phyloP scores from a whole-genome alignment of 2,888 invertebrate species.

The Polyommatus iphigenia region DNA sequence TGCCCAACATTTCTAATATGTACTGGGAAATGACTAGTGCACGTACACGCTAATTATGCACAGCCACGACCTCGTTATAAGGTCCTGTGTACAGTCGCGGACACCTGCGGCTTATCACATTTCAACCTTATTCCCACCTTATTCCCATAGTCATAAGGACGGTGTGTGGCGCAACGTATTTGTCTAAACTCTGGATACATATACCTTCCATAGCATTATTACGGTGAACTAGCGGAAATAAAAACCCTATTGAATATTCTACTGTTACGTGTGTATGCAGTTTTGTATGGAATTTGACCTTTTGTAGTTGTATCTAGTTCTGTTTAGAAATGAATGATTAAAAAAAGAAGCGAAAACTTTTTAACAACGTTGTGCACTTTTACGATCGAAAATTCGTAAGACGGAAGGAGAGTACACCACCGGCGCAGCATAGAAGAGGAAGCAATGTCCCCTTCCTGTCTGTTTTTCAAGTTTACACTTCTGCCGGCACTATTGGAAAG shows the following conservation, averaged over 20 bases:
- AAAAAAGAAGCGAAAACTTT: background rate
- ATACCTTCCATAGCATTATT: conserved; percentile 10
- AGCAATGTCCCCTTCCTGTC: too few relatives aligned
- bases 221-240: conserved; percentile 11
- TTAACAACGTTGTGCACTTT: background rate
- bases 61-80: conserved; percentile 44
- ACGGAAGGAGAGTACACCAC: background rate
- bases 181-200: background rate
- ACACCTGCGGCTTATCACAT: background rate
- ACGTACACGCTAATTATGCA: conserved; percentile 46
- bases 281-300: background rate
- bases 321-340: background rate
- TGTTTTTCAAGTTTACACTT: too few relatives aligned
- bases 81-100: conserved; percentile 27
- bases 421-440: too few relatives aligned
- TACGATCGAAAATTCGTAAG: background rate
- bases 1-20: conserved; percentile 27
- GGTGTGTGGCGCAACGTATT: background rate
- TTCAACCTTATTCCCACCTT: background rate
- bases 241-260: conserved; percentile 15
- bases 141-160: background rate
- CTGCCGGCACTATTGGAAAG: too few relatives aligned
- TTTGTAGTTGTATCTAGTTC: background rate
- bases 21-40: conserved; percentile 31
- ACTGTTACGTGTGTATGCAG: background rate